Evolutionary conservation across 2,797 vertebrate genomes (phyloP).

Genomic region (Phataginus tricuspis): DNA sequence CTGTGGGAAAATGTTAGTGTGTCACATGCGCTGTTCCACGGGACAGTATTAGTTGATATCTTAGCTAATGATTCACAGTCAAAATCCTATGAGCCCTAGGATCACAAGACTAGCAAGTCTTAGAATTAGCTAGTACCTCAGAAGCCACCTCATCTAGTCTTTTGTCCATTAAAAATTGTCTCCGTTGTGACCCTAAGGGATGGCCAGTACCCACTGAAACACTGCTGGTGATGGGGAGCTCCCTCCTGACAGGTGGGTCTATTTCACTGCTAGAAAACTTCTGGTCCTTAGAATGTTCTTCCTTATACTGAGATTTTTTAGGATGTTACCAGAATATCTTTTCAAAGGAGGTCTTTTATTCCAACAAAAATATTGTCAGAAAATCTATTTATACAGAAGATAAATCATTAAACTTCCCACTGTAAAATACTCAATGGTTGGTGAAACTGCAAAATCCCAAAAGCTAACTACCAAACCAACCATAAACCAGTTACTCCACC

Average conservation of each 20-base stretch:
- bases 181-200: background rate
- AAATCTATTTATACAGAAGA: constrained; percentile 73
- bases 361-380: constrained; percentile 67
- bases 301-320: background rate
- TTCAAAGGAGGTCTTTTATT: constrained; percentile 79
- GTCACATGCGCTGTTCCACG: constrained; percentile 9
- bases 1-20: constrained; percentile 56
- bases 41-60: constrained; percentile 64
- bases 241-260: background rate
- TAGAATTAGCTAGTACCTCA: background rate
- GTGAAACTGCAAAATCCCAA: constrained; percentile 77
- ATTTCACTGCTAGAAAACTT: background rate
- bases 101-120: constrained; percentile 32
- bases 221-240: background rate
- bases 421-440: constrained; percentile 80
- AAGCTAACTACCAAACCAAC: constrained; percentile 62
- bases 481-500: background rate
- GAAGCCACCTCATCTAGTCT: background rate
- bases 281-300: background rate
- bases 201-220: background rate
- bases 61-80: constrained; percentile 63
- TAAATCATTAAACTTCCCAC: constrained; percentile 80
- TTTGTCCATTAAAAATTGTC: background rate
- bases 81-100: constrained; percentile 1
- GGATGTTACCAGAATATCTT: constrained; percentile 65